A percentile compares a stretch with the other conserved stretches of the same genome.
These are phyloP conservation scores for Agrilus biguttatus DNA, from an alignment of 2,888 invertebrate species.

Conservation along the genomic window DNA sequence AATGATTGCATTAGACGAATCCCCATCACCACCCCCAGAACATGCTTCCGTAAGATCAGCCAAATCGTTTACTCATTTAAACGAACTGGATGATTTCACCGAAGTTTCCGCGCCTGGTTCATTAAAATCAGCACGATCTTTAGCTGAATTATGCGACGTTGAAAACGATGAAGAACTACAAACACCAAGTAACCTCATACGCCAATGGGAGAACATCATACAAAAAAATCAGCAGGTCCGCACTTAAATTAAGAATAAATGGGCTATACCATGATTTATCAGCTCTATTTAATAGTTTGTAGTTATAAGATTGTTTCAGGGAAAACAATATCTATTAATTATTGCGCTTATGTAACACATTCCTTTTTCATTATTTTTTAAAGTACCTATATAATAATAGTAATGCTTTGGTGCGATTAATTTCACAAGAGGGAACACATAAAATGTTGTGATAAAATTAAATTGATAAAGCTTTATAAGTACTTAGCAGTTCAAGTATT, in stretches of 20 bases:
- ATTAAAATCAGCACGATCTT: conserved; percentile 50
- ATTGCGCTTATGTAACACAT: too few species aligned
- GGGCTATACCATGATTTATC: neutral
- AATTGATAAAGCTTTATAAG: too few species aligned
- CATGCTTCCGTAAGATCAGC: conserved; percentile 9
- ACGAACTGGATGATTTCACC: conserved; percentile 4
- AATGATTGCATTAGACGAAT: conserved; percentile 44
- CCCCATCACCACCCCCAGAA: conserved; percentile 24
- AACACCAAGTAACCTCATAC: conserved; percentile 54
- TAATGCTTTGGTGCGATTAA: too few species aligned
- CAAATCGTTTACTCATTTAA: conserved; percentile 9
- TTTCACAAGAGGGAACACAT: too few species aligned
- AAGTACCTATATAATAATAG: too few species aligned
- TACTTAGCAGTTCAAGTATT: too few species aligned
- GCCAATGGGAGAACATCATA: conserved; percentile 70
- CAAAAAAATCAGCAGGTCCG: conserved; percentile 36
- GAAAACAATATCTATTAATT: too few species aligned
- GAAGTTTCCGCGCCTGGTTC: conserved; percentile 13
- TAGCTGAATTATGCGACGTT: conserved; percentile 53
- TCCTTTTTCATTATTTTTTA: too few species aligned
- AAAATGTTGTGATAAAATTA: too few species aligned
- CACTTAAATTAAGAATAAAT: conserved; percentile 12
- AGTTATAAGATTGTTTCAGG: too few species aligned
- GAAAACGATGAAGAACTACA: conserved; percentile 42
- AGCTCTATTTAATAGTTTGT: too few species aligned